phyloP scores from a whole-genome alignment of 2,888 invertebrate species.

The Vesta saturnalis region DNA sequence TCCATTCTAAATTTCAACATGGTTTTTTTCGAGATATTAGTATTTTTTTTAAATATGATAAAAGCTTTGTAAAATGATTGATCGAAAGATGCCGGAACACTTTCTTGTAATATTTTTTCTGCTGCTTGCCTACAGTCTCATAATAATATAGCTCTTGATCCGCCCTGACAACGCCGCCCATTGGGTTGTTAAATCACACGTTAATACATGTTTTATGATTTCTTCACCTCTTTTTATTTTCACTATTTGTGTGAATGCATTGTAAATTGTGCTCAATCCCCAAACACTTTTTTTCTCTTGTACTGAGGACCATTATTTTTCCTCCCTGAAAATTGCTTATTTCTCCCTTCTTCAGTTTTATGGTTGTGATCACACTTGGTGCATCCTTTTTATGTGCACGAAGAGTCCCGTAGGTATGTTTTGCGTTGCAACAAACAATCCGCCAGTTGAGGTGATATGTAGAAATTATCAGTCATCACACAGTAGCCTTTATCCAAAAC shows the following conservation, averaged over 20 bases:
- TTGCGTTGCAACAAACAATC: background rate
- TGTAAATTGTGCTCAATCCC: background rate
- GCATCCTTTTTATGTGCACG: too few species aligned
- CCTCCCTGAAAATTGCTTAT: background rate
- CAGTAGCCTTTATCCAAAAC: too few species aligned
- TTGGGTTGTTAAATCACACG: background rate
- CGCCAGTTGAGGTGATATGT: too few species aligned
- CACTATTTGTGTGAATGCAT: background rate
- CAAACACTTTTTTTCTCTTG: background rate
- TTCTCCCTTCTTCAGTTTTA: background rate
- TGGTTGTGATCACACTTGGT: too few species aligned
- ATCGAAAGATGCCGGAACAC: background rate
- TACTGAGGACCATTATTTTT: too few species aligned
- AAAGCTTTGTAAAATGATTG: background rate
- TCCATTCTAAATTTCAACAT: background rate
- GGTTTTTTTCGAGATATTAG: background rate
- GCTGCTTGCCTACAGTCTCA: too few species aligned
- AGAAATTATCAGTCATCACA: too few species aligned
- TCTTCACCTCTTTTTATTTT: too few species aligned
- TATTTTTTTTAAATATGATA: background rate
- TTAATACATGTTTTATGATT: background rate
- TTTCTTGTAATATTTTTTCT: slow-evolving; percentile 2
- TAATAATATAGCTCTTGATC: too few species aligned
- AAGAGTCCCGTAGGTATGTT: background rate
- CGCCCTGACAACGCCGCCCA: background rate